Percentiles rank a stretch among this genome's conserved stretches.
Evolutionary conservation across 1,140 invertebrate genomes (phyloP).

Genomic region (Bombus superbus): DNA sequence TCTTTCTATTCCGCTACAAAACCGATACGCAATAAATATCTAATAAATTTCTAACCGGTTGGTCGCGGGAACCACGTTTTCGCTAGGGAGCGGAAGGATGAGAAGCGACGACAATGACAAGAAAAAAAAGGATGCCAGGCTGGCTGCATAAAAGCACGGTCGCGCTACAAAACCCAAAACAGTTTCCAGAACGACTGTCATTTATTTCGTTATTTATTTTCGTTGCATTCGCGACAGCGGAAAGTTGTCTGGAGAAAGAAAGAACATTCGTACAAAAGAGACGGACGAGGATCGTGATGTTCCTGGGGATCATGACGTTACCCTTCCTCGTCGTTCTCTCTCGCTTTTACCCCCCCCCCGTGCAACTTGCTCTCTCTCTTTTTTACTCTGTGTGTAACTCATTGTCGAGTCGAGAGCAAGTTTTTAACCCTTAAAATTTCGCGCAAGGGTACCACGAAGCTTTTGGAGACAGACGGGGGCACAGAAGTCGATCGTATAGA

Average conservation of each 20-base stretch:
- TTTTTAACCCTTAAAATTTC: constrained; percentile 83
- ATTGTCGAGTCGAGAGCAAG: constrained; percentile 82
- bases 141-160: constrained; percentile 61
- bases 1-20: constrained; percentile 72
- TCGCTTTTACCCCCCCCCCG: neutral
- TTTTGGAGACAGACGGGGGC: constrained; percentile 68
- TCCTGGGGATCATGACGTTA: constrained; percentile 56
- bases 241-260: constrained; percentile 36
- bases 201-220: constrained; percentile 83
- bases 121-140: constrained; percentile 41
- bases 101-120: constrained; percentile 60
- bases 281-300: constrained; percentile 44
- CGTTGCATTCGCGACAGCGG: constrained; percentile 55
- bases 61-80: constrained; percentile 73
- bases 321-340: constrained; percentile 23
- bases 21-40: constrained; percentile 81
- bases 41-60: constrained; percentile 81
- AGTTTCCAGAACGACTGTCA: constrained; percentile 80
- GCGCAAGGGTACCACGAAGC: constrained; percentile 69
- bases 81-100: constrained; percentile 54
- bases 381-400: constrained; percentile 51
- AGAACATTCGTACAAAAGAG: constrained; percentile 23
- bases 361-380: neutral
- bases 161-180: constrained; percentile 80
- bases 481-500: constrained; percentile 62